Base-by-base conservation (phyloP, 2,113 vertebrate genomes). In the Chascanopsetta lugubris region DNA sequence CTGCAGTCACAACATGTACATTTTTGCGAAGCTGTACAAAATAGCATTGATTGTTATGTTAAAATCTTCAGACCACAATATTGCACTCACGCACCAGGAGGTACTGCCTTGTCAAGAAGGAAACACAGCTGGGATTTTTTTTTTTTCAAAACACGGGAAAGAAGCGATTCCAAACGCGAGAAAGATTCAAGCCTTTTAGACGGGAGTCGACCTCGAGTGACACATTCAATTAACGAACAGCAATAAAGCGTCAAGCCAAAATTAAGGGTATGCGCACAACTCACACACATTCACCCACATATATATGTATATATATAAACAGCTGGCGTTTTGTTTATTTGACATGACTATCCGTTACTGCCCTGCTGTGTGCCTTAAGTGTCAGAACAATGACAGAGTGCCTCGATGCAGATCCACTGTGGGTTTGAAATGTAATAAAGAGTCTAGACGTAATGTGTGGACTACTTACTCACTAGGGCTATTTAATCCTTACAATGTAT, bases 11-110 rank as follows among this genome's bases (percentile, higher is more conserved):
- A 74, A 89, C 83, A 83, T 88, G 87, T 86, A 91, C 85, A 83
- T 88, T 88, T n/a, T 88, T 88, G 87, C 79, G 86, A 90, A 92
- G 90, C 90, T 86, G 82, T 89, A 90, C 86, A 89, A 88, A 89
- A 88, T 84, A 91, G 90, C 89, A 86, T 90, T 85, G 86, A 89
- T 89, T 88, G 87, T 90, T 91, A n/a, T n/a, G n/a, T n/a, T n/a
- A n/a, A 84, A 88, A 88, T 90, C 82, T 91, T 90, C 80, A 89
- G 83, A 89, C 83, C 88, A 87, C 87, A 75, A 90, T 82, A 87
- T 87, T 85, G 87, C 82, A 80, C 84, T 89, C 90, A 80, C 79
- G 80, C 89, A 89, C 84, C 85, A 79, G 77, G 78, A 86, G 79
- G 77, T 84, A 80, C 78, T 70, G 83, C 80, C 79, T 85, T 83